Evolutionary conservation across 2,797 vertebrate genomes (phyloP).

Genomic region (Anolis apletophallus): DNA sequence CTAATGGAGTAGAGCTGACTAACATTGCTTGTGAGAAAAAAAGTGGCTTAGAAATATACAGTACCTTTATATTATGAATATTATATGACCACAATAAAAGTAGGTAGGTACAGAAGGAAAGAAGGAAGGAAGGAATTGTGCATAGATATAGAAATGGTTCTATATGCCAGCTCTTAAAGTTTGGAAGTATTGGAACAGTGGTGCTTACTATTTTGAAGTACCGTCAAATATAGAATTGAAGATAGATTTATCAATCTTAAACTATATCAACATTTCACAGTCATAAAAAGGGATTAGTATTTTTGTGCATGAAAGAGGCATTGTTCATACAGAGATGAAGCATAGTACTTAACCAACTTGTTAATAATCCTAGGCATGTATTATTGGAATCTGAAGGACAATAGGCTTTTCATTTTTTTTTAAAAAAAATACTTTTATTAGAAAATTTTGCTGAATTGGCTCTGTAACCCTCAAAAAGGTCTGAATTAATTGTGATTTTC

Average conservation of each 20-base stretch:
- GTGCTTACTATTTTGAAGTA: background rate
- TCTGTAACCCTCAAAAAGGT: constrained; percentile 42
- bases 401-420: constrained; percentile 21
- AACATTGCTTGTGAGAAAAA: background rate
- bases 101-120: background rate
- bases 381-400: background rate
- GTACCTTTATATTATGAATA: background rate
- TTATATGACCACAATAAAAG: background rate
- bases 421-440: background rate
- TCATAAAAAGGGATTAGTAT: no score
- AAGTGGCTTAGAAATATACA: background rate
- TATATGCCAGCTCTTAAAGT: background rate
- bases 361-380: background rate
- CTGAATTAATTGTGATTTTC: constrained; percentile 55
- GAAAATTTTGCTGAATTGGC: constrained; percentile 52
- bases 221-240: background rate
- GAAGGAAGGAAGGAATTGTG: background rate
- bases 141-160: background rate
- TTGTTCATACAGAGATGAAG: background rate
- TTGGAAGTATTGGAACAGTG: background rate
- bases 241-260: background rate
- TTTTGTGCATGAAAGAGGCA: background rate
- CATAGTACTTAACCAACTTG: background rate
- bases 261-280: background rate
- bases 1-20: background rate